Evolutionary conservation across 1,140 invertebrate genomes (phyloP), one percentile per base, ranked within the genome.

Genomic region (Eupeodes corollae): DNA sequence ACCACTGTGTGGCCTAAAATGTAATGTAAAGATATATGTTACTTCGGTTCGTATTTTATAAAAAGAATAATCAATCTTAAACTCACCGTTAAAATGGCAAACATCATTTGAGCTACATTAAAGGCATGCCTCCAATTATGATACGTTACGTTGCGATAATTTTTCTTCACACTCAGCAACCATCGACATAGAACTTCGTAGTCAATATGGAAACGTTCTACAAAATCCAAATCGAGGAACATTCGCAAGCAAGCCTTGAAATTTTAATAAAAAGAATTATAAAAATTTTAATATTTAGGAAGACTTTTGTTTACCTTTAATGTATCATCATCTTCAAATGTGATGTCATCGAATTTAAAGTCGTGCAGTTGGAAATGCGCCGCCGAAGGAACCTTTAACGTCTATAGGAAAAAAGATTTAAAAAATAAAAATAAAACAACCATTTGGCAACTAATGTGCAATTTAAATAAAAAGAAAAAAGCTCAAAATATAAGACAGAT

Each of bases 111-210:
- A 5, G 88, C 88, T 33, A 95, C 91, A 67, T 95, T 95, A 70
- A 96, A 94, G 32, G 91, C 91, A 68, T 94, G 91, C 61, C 91
- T 78, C 92, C 92, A 97, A 69, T 96, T 97, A 68, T 97, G 93
- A 64, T 97, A 97, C 10, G 87, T 92, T 13, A 97, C 91, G 62
- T 91, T 90, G 42, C 93, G 77, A 71, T 97, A 97, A 70, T 97
- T 97, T 68, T 96, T 97, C 73, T 94, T 94, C 6, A 97, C 91
- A 57, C 88, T 92, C 40, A 92, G 74, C 21, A 95, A 72, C 91
- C 91, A 96, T 50, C 88, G 77, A 64, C 88, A 91, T 1, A 91
- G 72, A 13, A 91, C 86, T 52, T 85, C 79, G 67, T 92, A 91
- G 56, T 92, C 87, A 54, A 93, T 91, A 59, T 90, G 87, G 68